Conservation (phyloP, 2,113 vertebrate genomes). For the Oplegnathus fasciatus region DNA sequence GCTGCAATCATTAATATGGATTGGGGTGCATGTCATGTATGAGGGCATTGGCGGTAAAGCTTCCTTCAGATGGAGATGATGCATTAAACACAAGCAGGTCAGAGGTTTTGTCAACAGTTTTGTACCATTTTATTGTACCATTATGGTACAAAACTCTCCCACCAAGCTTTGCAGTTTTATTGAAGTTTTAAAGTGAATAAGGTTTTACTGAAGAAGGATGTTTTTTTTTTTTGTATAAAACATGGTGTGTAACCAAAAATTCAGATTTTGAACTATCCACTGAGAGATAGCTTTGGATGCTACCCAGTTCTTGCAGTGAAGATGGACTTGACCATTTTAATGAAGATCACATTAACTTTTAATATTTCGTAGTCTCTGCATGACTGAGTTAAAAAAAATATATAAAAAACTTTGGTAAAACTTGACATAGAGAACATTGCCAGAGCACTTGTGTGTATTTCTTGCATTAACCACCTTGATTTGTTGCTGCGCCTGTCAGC, state of each 20-base stretch:
- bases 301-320: not conserved
- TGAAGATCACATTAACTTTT: conserved; percentile 6
- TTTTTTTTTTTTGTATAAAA: not conserved
- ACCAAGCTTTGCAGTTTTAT: not conserved
- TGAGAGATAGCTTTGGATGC: not conserved
- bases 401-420: not conserved
- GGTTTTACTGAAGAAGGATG: not conserved
- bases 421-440: not conserved
- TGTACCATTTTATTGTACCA: no score
- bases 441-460: not conserved
- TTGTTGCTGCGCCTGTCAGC: not conserved
- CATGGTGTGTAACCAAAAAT: not conserved
- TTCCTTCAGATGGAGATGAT: conserved; percentile 9
- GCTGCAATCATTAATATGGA: conserved; percentile 67
- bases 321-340: not conserved
- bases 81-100: not conserved
- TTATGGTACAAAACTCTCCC: not conserved
- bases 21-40: conserved; percentile 43
- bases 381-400: not conserved
- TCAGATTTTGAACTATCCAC: not conserved
- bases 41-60: conserved; percentile 23
- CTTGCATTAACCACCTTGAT: not conserved
- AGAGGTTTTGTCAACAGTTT: not conserved
- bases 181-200: not conserved
- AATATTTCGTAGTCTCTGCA: not conserved